Conservation (phyloP, 92 coral and sea anemone genomes). For the Parazoanthus atlanticus region DNA sequence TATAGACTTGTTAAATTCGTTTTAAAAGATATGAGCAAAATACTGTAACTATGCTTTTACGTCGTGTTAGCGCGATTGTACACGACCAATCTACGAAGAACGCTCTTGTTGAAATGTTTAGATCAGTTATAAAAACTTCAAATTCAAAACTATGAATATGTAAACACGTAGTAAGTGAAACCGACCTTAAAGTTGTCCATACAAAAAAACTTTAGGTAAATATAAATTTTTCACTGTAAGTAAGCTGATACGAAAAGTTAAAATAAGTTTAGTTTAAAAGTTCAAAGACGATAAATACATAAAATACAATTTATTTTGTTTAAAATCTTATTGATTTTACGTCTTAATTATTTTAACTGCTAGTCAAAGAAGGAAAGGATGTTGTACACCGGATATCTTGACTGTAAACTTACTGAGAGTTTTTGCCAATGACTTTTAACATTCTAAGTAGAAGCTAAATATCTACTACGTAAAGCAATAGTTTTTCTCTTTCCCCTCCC, state of each 20-base stretch:
- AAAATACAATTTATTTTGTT: background rate
- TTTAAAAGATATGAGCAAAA: no score
- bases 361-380: background rate
- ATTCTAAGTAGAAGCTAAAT: background rate
- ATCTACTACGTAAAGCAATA: background rate
- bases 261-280: background rate
- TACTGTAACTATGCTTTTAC: no score
- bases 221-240: no score
- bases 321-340: background rate
- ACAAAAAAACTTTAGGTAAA: background rate
- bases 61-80: no score
- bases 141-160: slow-evolving; percentile 10
- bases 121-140: slow-evolving; percentile 2
- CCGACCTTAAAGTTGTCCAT: background rate
- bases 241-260: background rate
- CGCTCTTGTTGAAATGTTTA: background rate
- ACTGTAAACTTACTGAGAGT: slow-evolving; percentile 4
- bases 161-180: background rate
- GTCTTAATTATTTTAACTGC: no score
- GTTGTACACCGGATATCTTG: background rate
- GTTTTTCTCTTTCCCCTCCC: slow-evolving; percentile 14
- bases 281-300: background rate
- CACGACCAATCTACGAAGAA: no score
- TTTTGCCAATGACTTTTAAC: background rate
- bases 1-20: no score